phyloP scores from a whole-genome alignment of 2,888 invertebrate species.

The Tetramorium bicarinatum region DNA sequence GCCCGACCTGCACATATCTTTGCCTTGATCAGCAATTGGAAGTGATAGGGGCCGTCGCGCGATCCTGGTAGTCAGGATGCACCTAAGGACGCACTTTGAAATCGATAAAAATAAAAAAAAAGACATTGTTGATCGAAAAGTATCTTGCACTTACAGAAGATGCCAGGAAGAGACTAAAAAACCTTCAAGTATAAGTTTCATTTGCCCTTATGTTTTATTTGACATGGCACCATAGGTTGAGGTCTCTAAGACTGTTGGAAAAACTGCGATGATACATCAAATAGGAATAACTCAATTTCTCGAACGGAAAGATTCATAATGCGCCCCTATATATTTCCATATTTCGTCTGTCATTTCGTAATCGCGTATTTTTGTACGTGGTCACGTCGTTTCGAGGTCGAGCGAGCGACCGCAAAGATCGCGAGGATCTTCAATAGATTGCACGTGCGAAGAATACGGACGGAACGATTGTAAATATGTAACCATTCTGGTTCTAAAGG shows the following conservation, averaged over 20 bases:
- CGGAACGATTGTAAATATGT: conserved; percentile 59
- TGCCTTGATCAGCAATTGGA: conserved; percentile 39
- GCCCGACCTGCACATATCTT: conserved; percentile 26
- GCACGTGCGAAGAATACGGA: conserved; percentile 2
- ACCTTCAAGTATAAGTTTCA: background rate
- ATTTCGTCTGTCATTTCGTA: background rate
- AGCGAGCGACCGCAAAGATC: background rate
- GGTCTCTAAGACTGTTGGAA: background rate
- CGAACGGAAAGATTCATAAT: background rate
- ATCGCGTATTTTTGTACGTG: background rate
- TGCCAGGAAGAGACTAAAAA: background rate
- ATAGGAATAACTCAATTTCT: background rate
- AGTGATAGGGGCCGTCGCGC: conserved; percentile 32
- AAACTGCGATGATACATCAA: background rate
- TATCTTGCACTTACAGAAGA: background rate
- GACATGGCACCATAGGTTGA: background rate
- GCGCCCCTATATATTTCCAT: background rate
- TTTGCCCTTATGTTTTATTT: background rate
- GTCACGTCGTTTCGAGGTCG: conserved; percentile 11
- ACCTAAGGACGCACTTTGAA: conserved; percentile 11
- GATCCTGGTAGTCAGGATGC: conserved; percentile 36
- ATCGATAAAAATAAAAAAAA: background rate
- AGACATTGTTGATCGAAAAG: conserved; percentile 1
- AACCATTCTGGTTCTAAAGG: conserved; percentile 45
- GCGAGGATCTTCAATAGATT: background rate